These are phyloP conservation scores for Drosophila chauvacae DNA, from an alignment of 1,140 invertebrate species.

Conservation along the genomic window DNA sequence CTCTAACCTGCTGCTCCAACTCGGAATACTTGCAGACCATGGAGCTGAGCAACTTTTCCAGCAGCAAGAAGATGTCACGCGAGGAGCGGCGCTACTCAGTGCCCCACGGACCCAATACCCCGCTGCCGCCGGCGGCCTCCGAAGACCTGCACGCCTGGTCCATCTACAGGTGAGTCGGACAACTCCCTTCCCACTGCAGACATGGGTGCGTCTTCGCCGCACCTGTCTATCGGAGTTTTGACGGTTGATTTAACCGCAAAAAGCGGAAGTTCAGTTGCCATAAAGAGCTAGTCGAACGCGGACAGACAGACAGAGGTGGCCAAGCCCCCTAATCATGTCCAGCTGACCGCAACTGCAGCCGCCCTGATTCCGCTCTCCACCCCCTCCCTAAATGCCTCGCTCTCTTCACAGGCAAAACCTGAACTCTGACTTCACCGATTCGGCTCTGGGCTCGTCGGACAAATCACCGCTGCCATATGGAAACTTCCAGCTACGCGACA, in stretches of 20 bases:
- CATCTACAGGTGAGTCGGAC: slow-evolving; percentile 91
- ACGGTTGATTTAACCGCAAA: slow-evolving; percentile 73
- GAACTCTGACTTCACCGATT: slow-evolving; percentile 97
- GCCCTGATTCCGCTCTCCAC: slow-evolving; percentile 9
- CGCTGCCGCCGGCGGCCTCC: slow-evolving; percentile 89
- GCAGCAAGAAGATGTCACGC: slow-evolving; percentile 83
- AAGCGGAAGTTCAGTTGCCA: slow-evolving; percentile 69
- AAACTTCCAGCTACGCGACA: slow-evolving; percentile 96
- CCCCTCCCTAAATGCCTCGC: not conserved
- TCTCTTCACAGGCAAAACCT: slow-evolving; percentile 91
- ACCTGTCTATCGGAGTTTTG: slow-evolving; percentile 57
- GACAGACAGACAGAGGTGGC: not conserved
- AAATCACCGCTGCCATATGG: slow-evolving; percentile 96
- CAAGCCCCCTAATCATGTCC: slow-evolving; percentile 56
- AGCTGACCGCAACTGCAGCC: slow-evolving; percentile 65
- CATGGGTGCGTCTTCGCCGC: slow-evolving; percentile 33
- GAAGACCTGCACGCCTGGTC: slow-evolving; percentile 98
- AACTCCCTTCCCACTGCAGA: slow-evolving; percentile 30
- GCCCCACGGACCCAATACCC: slow-evolving; percentile 88
- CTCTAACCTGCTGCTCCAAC: slow-evolving; percentile 16
- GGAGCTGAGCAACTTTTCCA: slow-evolving; percentile 83
- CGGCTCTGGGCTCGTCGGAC: slow-evolving; percentile 94
- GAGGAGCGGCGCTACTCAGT: slow-evolving; percentile 93
- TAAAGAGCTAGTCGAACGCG: slow-evolving; percentile 53
- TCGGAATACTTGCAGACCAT: slow-evolving; percentile 68